These are phyloP conservation scores for Adelognathus sp. DNA, from an alignment of 2,888 invertebrate genomes.

Conservation along the genomic window DNA sequence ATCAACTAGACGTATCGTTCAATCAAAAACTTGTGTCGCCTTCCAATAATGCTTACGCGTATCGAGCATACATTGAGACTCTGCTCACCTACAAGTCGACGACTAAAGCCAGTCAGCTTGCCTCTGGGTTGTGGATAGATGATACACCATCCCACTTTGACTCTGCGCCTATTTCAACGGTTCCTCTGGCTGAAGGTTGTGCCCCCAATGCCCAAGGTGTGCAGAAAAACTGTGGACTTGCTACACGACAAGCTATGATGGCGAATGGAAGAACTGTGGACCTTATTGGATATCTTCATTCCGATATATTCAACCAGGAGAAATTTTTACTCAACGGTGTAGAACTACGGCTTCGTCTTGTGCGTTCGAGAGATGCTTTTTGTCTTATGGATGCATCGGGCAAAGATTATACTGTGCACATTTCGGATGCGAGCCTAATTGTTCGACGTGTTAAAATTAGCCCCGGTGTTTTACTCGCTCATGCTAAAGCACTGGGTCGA, in stretches of 20 bases:
- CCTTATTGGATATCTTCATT: conserved; percentile 60
- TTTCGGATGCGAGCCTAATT: too few species aligned
- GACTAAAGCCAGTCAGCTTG: background rate
- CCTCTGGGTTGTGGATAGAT: background rate
- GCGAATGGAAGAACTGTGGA: conserved; percentile 12
- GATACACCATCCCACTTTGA: background rate
- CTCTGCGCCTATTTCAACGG: too few species aligned
- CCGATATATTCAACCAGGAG: too few species aligned
- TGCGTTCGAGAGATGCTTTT: too few species aligned
- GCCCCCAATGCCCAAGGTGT: fast-evolving
- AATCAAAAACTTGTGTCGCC: conserved; percentile 42
- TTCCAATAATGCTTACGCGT: conserved; percentile 56
- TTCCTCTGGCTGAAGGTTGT: too few species aligned
- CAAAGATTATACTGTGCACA: background rate
- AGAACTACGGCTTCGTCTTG: conserved; percentile 56
- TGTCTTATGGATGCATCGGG: conserved; percentile 50
- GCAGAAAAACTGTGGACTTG: conserved; percentile 26
- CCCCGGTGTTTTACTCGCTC: too few species aligned
- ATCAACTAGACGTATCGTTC: background rate
- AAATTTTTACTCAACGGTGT: conserved; percentile 61
- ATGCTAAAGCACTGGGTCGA: conserved; percentile 52
- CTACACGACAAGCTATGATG: background rate
- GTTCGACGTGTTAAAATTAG: too few species aligned
- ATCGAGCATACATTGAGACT: background rate
- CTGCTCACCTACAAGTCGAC: background rate